Base-by-base conservation (phyloP, 1,140 invertebrate species). In the Chlorops oryzae region DNA sequence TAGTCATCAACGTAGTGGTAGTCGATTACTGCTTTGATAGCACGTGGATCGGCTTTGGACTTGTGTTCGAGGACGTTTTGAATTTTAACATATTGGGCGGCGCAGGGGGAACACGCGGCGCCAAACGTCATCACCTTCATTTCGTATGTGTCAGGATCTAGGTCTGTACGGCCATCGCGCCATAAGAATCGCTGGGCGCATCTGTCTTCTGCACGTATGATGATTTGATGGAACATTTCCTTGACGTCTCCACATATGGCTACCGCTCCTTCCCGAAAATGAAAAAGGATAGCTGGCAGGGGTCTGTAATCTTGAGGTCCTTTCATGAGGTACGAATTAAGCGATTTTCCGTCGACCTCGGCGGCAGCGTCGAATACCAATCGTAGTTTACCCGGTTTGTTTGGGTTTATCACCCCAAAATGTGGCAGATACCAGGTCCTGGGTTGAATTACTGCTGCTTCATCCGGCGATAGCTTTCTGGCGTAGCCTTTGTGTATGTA, bases 161-260 rank as follows among this genome's bases (percentile, higher is more conserved):
- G 9, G 39, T 23, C 12, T 23, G 55, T 35, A 21, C 5, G 27
- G 22, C n/a, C 40, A 47, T 23, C 62, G 50, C 63, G 62, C 67
- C 12, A 71, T 45, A 52, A 32, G 32, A 66, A 72, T 2, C 59
- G 54, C 47, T 66, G 58, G 0, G 48, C 46, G 3, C 59, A 24
- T 48, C 50, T 49, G 46, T 71, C 65, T 39, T 56, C 53, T 3
- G 47, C 18, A 4, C 25, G 41, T 12, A 47, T 27, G 22, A 43
- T 32, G 7, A 66, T 39, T 15, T 54, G 60, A 1, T 73, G 34
- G 21, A 73, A 74, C 71, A 73, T 74, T 6, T 73, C 57, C 2
- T 21, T 44, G 24, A 67, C 59, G 44, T 70, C 68, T 7, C 57
- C 51, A 17, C 47, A 55, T n/a, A 70, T 24, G 25, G 56, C 57